Base-by-base conservation (phyloP, 2,888 invertebrate genomes). In the Bruchidius siliquastri region DNA sequence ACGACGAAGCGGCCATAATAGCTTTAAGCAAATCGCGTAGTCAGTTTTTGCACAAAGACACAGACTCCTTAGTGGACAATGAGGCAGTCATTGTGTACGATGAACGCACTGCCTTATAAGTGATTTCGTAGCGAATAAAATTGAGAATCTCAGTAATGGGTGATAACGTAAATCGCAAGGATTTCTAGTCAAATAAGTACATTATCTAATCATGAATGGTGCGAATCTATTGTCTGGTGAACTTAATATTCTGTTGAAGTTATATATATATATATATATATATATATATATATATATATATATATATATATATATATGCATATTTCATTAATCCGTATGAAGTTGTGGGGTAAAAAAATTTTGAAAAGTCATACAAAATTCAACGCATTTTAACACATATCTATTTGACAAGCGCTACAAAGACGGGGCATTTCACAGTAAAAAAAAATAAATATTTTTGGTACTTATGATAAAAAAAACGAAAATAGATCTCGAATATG, bases 11-110 rank as follows among this genome's bases (percentile, higher is more conserved):
- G 0, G 94, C 94, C 72, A 91, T 92, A 73, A 94, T 94, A 83
- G 94, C 94, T 21, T 88, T 93, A 77, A 90, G 91, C 84, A 92
- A 93, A 86, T 93, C 93, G n/a, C 89, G 92, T 81, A 92, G 92
- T 82, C 89, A 89, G 82, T 88, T 88, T 81, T 83, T 88, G 76
- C 87, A 88, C 80, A 88, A 89, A 77, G 91, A 91, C 82, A 90
- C 90, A 4, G 90, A 90, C 80, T 88, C 89, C 83, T 88, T 93
- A 82, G 91, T 93, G 74, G 92, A 92, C 84, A 92, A 92, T 76
- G 94, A 94, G 86, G 93, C 94, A 0, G 92, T 94, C 77, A 93
- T 94, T 76, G 93, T 94, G 13, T 94, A 93, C 84, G 93, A 94
- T 83, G 94, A 94, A 87, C 88, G 94, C 78, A 94, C 94, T 49